Evolutionary conservation across 30 jellyfish, hydroid and myxozoan genomes (phyloP), one percentile per base, ranked within the genome.

Genomic region (Aurelia coerulea): DNA sequence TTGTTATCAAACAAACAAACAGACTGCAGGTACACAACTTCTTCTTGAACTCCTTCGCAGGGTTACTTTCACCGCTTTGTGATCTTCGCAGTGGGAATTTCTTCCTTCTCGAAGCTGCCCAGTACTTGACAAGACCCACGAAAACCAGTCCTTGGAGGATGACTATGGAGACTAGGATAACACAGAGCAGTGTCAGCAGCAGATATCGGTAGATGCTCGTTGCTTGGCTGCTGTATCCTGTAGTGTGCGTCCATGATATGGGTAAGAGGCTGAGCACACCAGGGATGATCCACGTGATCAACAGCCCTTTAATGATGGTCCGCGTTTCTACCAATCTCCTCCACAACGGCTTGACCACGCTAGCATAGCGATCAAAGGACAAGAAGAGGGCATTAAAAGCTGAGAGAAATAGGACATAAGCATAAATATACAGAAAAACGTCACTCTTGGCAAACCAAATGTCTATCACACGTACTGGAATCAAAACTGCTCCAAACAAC

Each of bases 281-380:
- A 2, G 92, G 92, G 13, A 17, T 29, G n/a, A 59, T 7, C 92
- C 92, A 83, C 5, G 86, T 83, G 34, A 83, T 31, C 10, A 83
- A 7, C 13, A 83, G 53, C 4, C 92, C 92, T 42, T 62, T 83
- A 41, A 15, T 67, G n/a, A 83, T 68, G 52, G 86, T 83, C 7
- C 86, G 56, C 0, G 79, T 72, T 60, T 79, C 52, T 68, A 83
- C 64, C 13, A 68, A 79, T 42, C 92, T 71, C 80, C 92, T 71
- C 92, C 92, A 83, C 80, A 83, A 60, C 7, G 92, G 92, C 71
- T 64, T 59, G 5, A 83, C 66, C 10, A 83, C 80, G 64, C 86
- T 70, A 6, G 86, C 86, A 66, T 83, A 83, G 92, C 92, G 92
- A 19, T 83, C 92, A 34, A 83, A 65, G 16, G 92, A 68, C 46